Conservation (phyloP, 2,888 invertebrate species). For the Amaurobius ferox region DNA sequence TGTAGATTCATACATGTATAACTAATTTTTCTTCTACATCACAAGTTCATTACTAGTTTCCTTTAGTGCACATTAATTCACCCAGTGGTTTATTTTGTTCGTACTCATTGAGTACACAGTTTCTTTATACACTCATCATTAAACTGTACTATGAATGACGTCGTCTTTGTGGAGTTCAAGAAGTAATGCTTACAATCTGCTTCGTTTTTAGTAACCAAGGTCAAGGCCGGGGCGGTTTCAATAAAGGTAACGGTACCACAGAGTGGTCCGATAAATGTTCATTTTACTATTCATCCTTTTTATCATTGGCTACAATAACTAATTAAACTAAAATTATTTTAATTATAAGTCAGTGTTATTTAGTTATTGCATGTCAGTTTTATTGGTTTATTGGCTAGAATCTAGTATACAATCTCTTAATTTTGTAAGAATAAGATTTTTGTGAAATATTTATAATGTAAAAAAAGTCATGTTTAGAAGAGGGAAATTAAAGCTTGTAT, state of each 20-base stretch:
- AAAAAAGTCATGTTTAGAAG: too few relatives aligned
- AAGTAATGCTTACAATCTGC: constrained; percentile 66
- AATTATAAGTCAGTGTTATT: too few relatives aligned
- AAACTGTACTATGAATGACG: constrained; percentile 52
- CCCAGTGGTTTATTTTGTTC: constrained; percentile 57
- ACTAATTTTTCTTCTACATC: constrained; percentile 8
- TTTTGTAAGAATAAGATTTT: too few relatives aligned
- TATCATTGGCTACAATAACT: background rate
- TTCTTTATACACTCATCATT: constrained; percentile 34
- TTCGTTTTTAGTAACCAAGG: constrained; percentile 73
- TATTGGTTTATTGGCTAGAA: background rate
- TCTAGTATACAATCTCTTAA: too few relatives aligned
- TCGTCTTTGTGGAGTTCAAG: constrained; percentile 62
- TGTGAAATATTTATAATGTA: too few relatives aligned
- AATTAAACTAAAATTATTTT: background rate
- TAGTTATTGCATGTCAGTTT: background rate
- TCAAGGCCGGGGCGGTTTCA: constrained; percentile 73
- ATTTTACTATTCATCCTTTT: constrained; percentile 44
- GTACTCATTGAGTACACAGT: constrained; percentile 60
- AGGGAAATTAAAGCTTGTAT: background rate
- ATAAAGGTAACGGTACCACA: constrained; percentile 74
- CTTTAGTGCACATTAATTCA: constrained; percentile 47
- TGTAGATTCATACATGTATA: constrained; percentile 5
- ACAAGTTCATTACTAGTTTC: constrained; percentile 40
- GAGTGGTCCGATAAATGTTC: constrained; percentile 68